Conservation (phyloP, 2,888 invertebrate genomes). For the Stenodera caucasica region DNA sequence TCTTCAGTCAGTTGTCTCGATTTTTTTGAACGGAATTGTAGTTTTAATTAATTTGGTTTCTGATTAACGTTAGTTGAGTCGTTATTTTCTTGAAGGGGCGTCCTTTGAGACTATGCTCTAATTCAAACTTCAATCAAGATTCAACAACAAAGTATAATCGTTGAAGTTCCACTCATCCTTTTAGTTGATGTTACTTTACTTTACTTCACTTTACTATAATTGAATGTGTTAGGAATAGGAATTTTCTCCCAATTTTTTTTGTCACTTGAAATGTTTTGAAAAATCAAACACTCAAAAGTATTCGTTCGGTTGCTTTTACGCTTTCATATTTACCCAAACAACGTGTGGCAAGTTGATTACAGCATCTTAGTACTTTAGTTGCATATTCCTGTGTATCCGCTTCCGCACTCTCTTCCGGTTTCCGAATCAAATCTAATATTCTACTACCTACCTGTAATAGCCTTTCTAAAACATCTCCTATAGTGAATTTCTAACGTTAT, state of each 20-base stretch:
- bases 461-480: slow-evolving; percentile 5
- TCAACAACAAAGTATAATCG: not conserved
- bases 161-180: not conserved
- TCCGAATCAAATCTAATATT: slow-evolving; percentile 34
- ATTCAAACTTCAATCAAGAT: not conserved
- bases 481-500: not conserved
- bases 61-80: no score
- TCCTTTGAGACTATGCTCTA: not conserved
- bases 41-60: not conserved
- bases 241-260: no score
- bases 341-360: slow-evolving; percentile 30
- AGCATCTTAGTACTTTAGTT: slow-evolving; percentile 35
- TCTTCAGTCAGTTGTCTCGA: no score
- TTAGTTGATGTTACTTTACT: not conserved
- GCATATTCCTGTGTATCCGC: slow-evolving; percentile 33
- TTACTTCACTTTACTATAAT: no score
- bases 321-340: slow-evolving; percentile 7
- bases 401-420: slow-evolving; percentile 36
- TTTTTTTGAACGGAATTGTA: no score
- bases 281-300: no score
- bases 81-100: not conserved
- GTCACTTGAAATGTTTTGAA: no score
- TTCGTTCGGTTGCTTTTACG: not conserved
- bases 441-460: slow-evolving; percentile 31
- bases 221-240: no score